Conservation (phyloP, 2,888 invertebrate species). For the Hemistola chrysoprasaria region DNA sequence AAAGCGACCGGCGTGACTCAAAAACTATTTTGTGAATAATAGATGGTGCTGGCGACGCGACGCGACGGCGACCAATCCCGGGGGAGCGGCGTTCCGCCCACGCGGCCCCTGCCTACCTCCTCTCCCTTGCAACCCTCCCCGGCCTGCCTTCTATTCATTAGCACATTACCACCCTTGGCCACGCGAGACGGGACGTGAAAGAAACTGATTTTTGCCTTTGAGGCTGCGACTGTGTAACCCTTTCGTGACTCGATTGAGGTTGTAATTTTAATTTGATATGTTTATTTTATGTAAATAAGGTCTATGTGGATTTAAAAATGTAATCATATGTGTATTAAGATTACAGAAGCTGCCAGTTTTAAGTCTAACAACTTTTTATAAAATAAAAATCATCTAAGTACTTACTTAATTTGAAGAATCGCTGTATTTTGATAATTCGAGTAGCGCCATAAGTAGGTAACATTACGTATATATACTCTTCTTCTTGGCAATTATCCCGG, state of each 20-base stretch:
- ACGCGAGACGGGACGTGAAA: slow-evolving; percentile 58
- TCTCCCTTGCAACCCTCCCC: slow-evolving; percentile 31
- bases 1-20: slow-evolving; percentile 77
- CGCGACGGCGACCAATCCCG: slow-evolving; percentile 73
- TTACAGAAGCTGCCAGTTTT: background rate
- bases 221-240: slow-evolving; percentile 34
- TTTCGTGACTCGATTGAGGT: slow-evolving; percentile 26
- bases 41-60: slow-evolving; percentile 55
- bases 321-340: too few species aligned
- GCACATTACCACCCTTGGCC: slow-evolving; percentile 76
- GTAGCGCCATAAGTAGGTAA: too few species aligned
- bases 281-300: background rate
- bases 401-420: too few species aligned
- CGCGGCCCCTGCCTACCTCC: slow-evolving; percentile 35
- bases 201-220: slow-evolving; percentile 69
- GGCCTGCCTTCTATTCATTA: slow-evolving; percentile 75
- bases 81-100: slow-evolving; percentile 67
- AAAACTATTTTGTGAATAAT: slow-evolving; percentile 83
- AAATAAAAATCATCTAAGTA: too few species aligned
- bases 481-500: too few species aligned
- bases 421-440: too few species aligned
- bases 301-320: too few species aligned
- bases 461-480: too few species aligned
- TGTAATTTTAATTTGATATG: slow-evolving; percentile 10
- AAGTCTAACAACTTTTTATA: too few species aligned